Conservation (phyloP, 2,113 vertebrate species). For the Periophthalmodon schlosseri region DNA sequence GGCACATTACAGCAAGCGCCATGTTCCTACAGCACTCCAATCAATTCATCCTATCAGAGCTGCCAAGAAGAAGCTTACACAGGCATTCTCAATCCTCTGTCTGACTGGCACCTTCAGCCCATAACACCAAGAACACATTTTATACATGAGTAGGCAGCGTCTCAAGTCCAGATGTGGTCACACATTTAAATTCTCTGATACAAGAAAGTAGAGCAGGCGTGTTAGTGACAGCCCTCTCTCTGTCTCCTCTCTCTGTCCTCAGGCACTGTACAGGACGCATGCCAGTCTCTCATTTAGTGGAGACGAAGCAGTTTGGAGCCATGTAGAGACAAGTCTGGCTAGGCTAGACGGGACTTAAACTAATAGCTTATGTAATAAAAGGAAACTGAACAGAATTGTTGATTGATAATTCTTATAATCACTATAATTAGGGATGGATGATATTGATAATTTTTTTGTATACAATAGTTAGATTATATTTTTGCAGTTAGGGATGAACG, state of each 20-base stretch:
- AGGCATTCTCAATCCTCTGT: slow-evolving; percentile 4
- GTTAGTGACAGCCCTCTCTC: slow-evolving; percentile 6
- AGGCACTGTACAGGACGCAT: neutral
- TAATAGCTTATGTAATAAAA: neutral
- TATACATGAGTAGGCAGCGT: slow-evolving; percentile 16
- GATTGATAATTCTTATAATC: neutral
- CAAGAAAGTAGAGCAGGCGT: neutral
- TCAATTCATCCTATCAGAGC: slow-evolving; percentile 14
- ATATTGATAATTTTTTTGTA: too few relatives aligned
- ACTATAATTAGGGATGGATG: too few relatives aligned
- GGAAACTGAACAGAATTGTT: neutral
- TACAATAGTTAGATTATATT: too few relatives aligned
- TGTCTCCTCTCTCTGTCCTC: slow-evolving; percentile 2
- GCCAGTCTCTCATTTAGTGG: slow-evolving; percentile 3
- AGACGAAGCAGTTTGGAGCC: slow-evolving; percentile 3
- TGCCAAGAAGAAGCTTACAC: slow-evolving; percentile 4
- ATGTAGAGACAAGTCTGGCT: slow-evolving; percentile 1
- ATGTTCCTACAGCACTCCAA: slow-evolving; percentile 18
- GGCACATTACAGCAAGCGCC: slow-evolving; percentile 10
- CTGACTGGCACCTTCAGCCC: slow-evolving; percentile 11
- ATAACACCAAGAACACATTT: slow-evolving; percentile 4
- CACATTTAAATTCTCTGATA: neutral
- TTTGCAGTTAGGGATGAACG: neutral
- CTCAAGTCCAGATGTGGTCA: slow-evolving; percentile 9
- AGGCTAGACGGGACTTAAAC: neutral